Evolutionary conservation across 92 coral and sea anemone genomes (phyloP), one percentile per base, ranked within the genome.

Genomic region (Scolanthus callimorphus): DNA sequence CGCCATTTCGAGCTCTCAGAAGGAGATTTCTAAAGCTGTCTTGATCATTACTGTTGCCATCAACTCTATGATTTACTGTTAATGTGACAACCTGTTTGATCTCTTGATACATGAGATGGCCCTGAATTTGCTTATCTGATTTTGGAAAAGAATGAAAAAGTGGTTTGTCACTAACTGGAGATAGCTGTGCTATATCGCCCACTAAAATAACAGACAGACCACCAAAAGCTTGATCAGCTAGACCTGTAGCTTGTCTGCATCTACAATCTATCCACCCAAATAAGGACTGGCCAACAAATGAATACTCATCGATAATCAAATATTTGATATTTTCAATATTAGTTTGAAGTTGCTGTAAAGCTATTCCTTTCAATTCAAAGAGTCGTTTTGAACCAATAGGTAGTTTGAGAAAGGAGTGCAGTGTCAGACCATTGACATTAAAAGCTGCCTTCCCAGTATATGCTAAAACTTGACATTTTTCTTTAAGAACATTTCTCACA

Each of bases 111-210:
- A 83, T 77, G 31, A 64, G 62, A 34, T 51, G 60, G 23, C 84
- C 90, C 56, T 76, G 65, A 23, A 54, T 64, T 25, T 67, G 80
- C 51, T 76, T 73, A 27, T 70, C 80, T 58, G 75, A 28, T 65
- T 77, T 71, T 10, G 84, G 85, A 49, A 63, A 34, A 15, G 76
- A 51, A 67, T 69, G 77, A 37, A 19, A 68, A 41, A 72, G 63
- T 72, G 75, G 63, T 71, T 83, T 83, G 54, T 83, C 85, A 53
- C 80, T 74, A 64, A 77, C 84, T 1, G 85, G 85, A 31, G 85
- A 45, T 62, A 78, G 30, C 62, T 70, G 85, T 78, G 85, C 85
- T 46, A 77, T 77, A 31, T 70, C 85, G 56, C 85, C 78, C 27
- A 70, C 78, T 3, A 70, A 59, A 61, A 78, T 69, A 17, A 78